Conservation (phyloP, 2,113 vertebrate genomes). For the Tyrannus savana region DNA sequence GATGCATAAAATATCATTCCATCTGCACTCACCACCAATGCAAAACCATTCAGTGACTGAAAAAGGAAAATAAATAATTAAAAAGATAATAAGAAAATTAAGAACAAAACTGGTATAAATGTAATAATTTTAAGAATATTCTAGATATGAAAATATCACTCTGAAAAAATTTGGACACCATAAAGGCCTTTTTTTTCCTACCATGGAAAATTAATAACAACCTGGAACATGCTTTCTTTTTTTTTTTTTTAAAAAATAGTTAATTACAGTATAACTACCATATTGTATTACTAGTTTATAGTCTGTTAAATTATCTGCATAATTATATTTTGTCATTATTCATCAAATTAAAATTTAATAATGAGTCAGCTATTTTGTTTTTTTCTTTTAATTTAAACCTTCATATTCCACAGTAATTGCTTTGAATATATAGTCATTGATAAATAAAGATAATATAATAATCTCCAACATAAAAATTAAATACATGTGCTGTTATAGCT, state of each 20-base stretch:
- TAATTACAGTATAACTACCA: background rate
- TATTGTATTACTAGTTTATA: background rate
- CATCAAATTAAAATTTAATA: background rate
- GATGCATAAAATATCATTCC: conserved; percentile 97
- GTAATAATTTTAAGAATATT: background rate
- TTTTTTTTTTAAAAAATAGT: background rate
- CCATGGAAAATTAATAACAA: background rate
- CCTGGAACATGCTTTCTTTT: background rate
- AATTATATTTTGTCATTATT: background rate
- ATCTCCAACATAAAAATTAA: background rate
- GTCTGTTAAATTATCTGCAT: background rate
- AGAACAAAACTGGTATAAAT: background rate
- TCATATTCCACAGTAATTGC: background rate
- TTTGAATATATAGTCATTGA: background rate
- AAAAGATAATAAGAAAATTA: background rate
- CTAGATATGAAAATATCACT: background rate
- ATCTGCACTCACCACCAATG: conserved; percentile 92
- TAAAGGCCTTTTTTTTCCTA: background rate
- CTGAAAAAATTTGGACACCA: background rate
- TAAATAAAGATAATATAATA: background rate
- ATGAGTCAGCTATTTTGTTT: background rate
- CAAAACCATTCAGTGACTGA: conserved; percentile 94
- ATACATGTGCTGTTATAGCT: background rate
- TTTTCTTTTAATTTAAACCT: background rate
- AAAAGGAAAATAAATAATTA: conserved; percentile 39